Evolutionary conservation across 2,888 invertebrate genomes (phyloP).

Genomic region (Rugalucina vietnamica): DNA sequence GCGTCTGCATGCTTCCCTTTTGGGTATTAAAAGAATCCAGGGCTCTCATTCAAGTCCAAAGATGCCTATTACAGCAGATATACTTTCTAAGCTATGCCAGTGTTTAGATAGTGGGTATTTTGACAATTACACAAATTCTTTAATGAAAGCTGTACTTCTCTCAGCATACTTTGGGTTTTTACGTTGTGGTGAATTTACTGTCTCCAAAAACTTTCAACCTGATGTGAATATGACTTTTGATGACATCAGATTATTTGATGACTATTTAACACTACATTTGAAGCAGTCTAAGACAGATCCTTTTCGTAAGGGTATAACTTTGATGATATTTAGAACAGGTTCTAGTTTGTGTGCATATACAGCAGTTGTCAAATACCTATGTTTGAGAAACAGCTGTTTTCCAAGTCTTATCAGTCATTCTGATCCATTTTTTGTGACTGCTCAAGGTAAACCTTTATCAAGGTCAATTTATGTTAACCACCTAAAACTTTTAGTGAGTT

Average conservation of each 20-base stretch:
- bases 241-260: slow-evolving; percentile 6
- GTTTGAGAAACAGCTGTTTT: neutral
- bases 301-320: slow-evolving; percentile 24
- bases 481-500: neutral
- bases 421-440: neutral
- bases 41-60: neutral
- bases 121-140: neutral
- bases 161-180: slow-evolving; percentile 25
- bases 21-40: neutral
- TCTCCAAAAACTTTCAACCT: neutral
- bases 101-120: neutral
- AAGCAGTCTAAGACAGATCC: slow-evolving; percentile 38
- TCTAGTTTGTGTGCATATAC: neutral
- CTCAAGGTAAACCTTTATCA: neutral
- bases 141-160: slow-evolving; percentile 4
- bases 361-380: neutral
- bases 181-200: slow-evolving; percentile 36
- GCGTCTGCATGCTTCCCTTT: neutral
- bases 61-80: neutral
- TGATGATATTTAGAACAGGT: neutral
- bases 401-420: neutral
- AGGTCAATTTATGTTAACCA: neutral
- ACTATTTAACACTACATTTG: neutral
- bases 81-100: neutral
- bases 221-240: neutral